Evolutionary conservation across 2,113 vertebrate genomes (phyloP).

Genomic region (Oxyruncus cristatus): DNA sequence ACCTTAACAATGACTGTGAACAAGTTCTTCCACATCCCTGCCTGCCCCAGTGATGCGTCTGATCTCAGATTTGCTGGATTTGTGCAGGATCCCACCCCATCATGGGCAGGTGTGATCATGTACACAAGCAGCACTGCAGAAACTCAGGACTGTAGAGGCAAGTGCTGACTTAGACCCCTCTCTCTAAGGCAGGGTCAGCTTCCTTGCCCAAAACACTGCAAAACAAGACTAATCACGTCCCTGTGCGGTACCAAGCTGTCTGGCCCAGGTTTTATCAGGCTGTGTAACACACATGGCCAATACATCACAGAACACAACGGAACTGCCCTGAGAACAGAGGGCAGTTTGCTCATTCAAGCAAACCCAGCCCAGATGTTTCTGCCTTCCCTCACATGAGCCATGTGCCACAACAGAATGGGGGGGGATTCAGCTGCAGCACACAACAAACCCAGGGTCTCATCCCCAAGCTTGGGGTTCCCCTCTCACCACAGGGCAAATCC

Average conservation of each 20-base stretch:
- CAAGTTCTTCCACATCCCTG: neutral
- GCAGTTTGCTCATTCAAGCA: neutral
- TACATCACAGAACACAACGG: rapidly evolving
- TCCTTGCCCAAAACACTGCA: neutral
- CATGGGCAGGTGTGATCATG: rapidly evolving
- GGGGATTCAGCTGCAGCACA: neutral
- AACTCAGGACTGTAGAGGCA: neutral
- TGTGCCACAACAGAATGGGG: neutral
- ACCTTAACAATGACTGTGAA: neutral
- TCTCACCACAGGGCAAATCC: neutral
- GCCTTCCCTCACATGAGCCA: neutral
- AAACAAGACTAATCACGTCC: neutral
- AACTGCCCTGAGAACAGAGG: neutral
- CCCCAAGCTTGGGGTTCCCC: neutral
- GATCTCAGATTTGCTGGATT: neutral
- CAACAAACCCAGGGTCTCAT: neutral
- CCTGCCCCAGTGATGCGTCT: neutral
- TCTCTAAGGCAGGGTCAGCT: neutral
- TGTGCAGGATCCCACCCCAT: neutral
- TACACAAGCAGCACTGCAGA: neutral
- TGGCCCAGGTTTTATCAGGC: neutral
- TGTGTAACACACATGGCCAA: neutral
- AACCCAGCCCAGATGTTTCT: neutral
- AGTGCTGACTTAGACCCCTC: neutral
- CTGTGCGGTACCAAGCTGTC: neutral